A percentile compares a stretch with the other conserved stretches of the same genome.
These are phyloP conservation scores for Drosophila fuyamai DNA, from an alignment of 1,140 invertebrate genomes.

Conservation along the genomic window DNA sequence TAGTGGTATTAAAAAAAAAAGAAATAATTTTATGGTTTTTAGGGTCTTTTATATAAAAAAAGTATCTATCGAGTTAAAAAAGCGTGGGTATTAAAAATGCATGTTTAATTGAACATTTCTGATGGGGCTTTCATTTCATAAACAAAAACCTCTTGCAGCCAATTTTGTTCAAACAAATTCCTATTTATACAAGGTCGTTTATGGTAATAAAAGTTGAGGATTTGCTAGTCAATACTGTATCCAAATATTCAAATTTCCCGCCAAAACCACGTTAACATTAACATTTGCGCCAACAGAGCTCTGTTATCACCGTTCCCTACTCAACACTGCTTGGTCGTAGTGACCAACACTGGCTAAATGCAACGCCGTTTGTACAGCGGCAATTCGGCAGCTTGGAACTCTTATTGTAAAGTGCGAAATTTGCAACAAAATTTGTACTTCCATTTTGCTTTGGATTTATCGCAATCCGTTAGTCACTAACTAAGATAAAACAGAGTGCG, in stretches of 20 bases:
- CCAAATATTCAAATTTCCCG: conserved; percentile 26
- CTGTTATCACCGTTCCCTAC: conserved; percentile 23
- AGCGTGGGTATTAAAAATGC: too few relatives aligned
- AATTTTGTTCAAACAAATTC: too few relatives aligned
- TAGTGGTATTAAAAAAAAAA: too few relatives aligned
- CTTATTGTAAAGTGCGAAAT: conserved; percentile 69
- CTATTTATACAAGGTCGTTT: too few relatives aligned
- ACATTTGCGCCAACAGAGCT: conserved; percentile 17
- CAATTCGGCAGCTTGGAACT: conserved; percentile 54
- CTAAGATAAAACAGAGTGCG: conserved; percentile 43
- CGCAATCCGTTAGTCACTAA: conserved; percentile 63
- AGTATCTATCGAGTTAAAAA: too few relatives aligned
- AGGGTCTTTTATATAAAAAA: too few relatives aligned
- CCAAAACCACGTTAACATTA: conserved; percentile 1
- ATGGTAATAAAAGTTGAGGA: too few relatives aligned
- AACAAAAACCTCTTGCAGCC: too few relatives aligned
- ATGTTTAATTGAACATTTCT: too few relatives aligned
- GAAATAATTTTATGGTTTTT: too few relatives aligned
- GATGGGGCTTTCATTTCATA: too few relatives aligned
- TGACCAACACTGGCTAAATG: conserved; percentile 26
- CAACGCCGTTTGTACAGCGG: conserved; percentile 45
- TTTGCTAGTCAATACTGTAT: too few relatives aligned
- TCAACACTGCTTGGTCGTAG: conserved; percentile 10
- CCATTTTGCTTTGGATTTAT: conserved; percentile 77
- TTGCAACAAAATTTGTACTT: conserved; percentile 79